Conservation (phyloP, 2,888 invertebrate species). For the Formica aserva region DNA sequence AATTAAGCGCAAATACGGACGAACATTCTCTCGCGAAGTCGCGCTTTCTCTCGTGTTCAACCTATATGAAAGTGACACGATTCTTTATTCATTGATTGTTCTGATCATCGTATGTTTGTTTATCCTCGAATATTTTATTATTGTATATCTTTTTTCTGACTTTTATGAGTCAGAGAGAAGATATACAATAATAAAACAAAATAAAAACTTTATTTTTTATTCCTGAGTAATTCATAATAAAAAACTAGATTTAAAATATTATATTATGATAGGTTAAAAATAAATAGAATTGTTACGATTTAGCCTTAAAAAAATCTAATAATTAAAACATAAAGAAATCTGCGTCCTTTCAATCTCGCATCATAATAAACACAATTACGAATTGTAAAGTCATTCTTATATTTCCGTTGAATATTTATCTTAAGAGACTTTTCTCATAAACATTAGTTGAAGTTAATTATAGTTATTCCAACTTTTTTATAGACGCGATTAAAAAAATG, state of each 20-base stretch:
- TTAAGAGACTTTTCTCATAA: neutral
- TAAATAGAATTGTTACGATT: neutral
- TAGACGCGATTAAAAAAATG: neutral
- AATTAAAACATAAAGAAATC: neutral
- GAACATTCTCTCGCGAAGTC: slow-evolving; percentile 50
- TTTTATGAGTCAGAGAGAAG: neutral
- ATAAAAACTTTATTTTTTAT: neutral
- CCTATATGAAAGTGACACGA: slow-evolving; percentile 63
- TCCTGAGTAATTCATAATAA: neutral
- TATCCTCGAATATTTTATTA: neutral
- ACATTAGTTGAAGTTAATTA: neutral
- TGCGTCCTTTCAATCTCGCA: neutral
- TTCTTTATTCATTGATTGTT: slow-evolving; percentile 44
- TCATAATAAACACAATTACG: neutral
- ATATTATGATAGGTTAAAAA: neutral
- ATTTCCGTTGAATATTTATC: neutral
- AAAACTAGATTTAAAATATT: neutral
- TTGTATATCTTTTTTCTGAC: too few species aligned
- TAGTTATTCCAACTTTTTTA: neutral
- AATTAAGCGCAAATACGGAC: slow-evolving; percentile 33
- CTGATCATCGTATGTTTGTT: slow-evolving; percentile 1
- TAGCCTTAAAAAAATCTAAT: neutral
- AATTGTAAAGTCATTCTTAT: neutral
- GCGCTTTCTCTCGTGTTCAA: slow-evolving; percentile 63
- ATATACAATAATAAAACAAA: neutral